Base-by-base conservation (phyloP, 2,888 invertebrate genomes). In the Andrena flavipes region DNA sequence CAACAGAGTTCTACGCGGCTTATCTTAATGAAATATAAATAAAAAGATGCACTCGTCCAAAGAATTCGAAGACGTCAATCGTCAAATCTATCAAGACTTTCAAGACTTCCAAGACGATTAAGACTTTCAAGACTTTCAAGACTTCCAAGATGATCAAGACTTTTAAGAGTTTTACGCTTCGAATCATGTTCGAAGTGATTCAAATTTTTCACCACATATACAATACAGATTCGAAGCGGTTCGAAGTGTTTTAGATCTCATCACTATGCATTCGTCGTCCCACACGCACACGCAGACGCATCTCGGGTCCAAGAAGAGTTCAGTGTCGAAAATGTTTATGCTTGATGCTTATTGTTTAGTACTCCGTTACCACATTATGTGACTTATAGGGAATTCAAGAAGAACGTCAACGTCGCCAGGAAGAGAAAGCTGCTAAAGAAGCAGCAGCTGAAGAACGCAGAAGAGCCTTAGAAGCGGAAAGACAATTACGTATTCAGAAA, bases 361-460 rank as follows among this genome's bases (percentile, higher is more conserved):
- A 16, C 42, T 42, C 42, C 42, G 42, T 42, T 5, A 42, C 42
- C 16, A 42, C 42, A 73, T 42, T 16, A 51, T 60, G 8, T n/a
- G 1, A 16, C 30, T 75, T 95, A 30, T 95, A 95, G 92, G 97
- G 97, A 88, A 96, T 98, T 88, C 96, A 99, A 86, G 97, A 99
- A 84, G 99, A 99, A 90, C 95, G 98, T 0, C 97, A 97, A 84
- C 96, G 97, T 33, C 90, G 92, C 59, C 95, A 97, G 94, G 98
- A 98, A 92, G 99, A 99, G 92, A 99, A 99, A 92, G 97, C 98
- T 20, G 99, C 99, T 0, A 99, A 99, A 92, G 99, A 99, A 91
- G 98, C 98, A 0, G 99, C 99, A 0, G 99, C 98, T 0, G 99
- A 99, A 90, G 97, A 98, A 75, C 95, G 99, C 0, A 95, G 98